A percentile compares a stretch with the other conserved stretches of the same genome.
Conservation (phyloP, 1,140 invertebrate genomes). For the Drosophila arizonae region DNA sequence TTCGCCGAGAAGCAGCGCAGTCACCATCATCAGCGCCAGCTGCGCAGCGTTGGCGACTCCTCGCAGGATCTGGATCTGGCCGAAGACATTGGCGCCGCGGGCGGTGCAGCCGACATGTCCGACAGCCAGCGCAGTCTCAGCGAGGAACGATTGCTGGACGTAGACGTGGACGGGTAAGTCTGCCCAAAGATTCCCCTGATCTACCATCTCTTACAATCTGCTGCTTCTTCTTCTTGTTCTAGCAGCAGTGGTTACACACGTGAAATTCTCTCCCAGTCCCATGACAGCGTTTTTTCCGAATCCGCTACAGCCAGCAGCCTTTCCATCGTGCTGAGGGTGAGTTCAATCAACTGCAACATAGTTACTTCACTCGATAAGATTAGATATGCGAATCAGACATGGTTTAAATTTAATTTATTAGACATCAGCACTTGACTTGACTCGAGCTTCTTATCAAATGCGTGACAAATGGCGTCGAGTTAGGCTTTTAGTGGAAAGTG, state of each 20-base stretch:
- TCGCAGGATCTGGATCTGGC: constrained; percentile 64
- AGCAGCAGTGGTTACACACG: constrained; percentile 68
- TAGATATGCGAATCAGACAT: neutral
- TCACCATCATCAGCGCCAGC: constrained; percentile 48
- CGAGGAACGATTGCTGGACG: constrained; percentile 75
- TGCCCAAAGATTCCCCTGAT: too few relatives aligned
- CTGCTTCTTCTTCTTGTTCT: neutral
- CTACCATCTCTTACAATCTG: neutral
- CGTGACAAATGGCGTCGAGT: too few relatives aligned
- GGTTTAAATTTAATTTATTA: neutral
- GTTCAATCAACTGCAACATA: constrained; percentile 13
- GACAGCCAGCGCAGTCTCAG: constrained; percentile 81
- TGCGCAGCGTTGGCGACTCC: constrained; percentile 75
- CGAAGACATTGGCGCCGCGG: constrained; percentile 34
- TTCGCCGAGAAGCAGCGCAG: constrained; percentile 43
- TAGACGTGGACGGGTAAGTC: constrained; percentile 73
- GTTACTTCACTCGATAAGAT: neutral
- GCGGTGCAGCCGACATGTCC: constrained; percentile 61
- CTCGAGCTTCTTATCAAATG: too few relatives aligned
- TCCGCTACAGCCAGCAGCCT: constrained; percentile 82
- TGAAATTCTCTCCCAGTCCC: constrained; percentile 77
- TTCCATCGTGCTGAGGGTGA: constrained; percentile 78
- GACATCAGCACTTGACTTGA: too few relatives aligned
- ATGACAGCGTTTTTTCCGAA: constrained; percentile 82
- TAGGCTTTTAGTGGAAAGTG: too few relatives aligned